These are phyloP conservation scores for Mactromeris polynyma DNA, from an alignment of 2,888 invertebrate species.

Conservation along the genomic window DNA sequence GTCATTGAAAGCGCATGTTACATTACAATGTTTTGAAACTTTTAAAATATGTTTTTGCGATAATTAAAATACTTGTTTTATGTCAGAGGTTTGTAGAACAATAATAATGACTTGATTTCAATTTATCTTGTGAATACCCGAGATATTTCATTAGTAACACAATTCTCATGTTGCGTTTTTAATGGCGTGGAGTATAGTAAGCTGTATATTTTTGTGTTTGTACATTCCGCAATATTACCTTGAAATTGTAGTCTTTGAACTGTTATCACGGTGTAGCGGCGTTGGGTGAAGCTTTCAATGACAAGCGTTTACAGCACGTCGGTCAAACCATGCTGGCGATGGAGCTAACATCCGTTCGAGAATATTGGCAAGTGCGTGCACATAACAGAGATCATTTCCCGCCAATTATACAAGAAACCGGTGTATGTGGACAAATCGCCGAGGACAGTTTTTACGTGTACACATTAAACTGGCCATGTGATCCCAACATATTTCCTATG, in stretches of 20 bases:
- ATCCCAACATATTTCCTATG: constrained; percentile 80
- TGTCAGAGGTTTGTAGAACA: no score
- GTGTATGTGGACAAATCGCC: constrained; percentile 78
- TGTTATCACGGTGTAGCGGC: constrained; percentile 81
- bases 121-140: no score
- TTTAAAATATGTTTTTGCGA: no score
- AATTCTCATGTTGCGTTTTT: no score
- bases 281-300: constrained; percentile 76
- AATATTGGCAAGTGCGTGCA: constrained; percentile 80
- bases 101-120: no score
- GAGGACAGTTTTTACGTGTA: constrained; percentile 80
- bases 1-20: no score
- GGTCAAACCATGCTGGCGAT: constrained; percentile 78
- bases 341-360: constrained; percentile 79
- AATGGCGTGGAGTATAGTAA: no score
- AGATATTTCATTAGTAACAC: no score
- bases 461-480: constrained; percentile 82
- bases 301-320: constrained; percentile 69
- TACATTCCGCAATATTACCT: no score
- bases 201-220: no score
- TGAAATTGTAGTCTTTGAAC: constrained; percentile 71
- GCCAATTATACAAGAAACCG: constrained; percentile 75
- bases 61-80: no score
- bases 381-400: constrained; percentile 79
- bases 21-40: no score